phyloP scores from a whole-genome alignment of 2,797 vertebrate species.

The Limnodromus scolopaceus region DNA sequence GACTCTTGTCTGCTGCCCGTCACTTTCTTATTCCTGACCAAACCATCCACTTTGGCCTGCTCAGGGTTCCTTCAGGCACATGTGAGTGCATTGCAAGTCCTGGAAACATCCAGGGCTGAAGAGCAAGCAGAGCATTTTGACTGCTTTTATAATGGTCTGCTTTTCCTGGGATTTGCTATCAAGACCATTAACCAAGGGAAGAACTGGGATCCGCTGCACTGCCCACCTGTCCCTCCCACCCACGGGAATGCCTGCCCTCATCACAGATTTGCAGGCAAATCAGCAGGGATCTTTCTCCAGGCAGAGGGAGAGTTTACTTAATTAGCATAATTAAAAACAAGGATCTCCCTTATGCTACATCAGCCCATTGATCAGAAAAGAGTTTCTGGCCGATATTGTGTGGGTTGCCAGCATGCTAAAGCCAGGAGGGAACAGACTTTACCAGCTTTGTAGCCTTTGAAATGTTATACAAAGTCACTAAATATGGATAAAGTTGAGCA shows the following conservation, averaged over 20 bases:
- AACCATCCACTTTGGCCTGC: background rate
- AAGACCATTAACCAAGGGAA: background rate
- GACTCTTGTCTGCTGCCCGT: background rate
- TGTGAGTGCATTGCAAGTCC: accelerated
- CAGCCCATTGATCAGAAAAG: background rate
- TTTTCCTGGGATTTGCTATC: background rate
- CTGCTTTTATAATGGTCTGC: background rate
- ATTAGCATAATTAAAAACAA: background rate
- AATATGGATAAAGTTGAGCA: background rate
- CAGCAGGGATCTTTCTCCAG: background rate
- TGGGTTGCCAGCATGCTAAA: background rate
- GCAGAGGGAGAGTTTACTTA: background rate
- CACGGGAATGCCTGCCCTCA: accelerated
- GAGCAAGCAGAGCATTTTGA: background rate
- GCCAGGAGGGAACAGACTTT: background rate
- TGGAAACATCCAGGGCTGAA: background rate
- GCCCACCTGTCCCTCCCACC: background rate
- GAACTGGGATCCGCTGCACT: background rate
- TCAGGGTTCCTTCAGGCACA: accelerated
- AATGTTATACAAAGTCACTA: background rate
- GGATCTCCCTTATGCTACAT: background rate
- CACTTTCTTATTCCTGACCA: background rate
- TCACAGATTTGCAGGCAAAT: background rate
- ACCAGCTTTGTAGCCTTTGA: background rate
- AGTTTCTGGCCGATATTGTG: background rate